Base-by-base conservation (phyloP, 2,797 vertebrate species). In the Tragelaphus eurycerus region DNA sequence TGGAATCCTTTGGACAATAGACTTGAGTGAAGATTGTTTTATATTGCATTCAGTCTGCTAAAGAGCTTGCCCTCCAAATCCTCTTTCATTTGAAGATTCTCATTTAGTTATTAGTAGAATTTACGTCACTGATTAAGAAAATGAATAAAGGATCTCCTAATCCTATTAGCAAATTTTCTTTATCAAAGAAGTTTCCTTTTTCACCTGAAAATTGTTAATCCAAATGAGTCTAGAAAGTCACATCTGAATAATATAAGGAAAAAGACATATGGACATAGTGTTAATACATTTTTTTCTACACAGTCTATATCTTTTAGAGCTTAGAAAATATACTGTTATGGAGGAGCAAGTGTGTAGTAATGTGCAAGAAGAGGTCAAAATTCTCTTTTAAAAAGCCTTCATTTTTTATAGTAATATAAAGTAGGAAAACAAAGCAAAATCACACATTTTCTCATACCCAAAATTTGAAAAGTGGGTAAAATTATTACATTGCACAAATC, bases 381-480 rank as follows among this genome's bases (percentile, higher is more conserved):
- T 64, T 85, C 11, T 8, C 34, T 76, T 86, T n/a, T 83, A 83
- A 84, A 60, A 89, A 27, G 4, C 8, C 54, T 92, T 50, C 3
- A 84, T n/a, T 90, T 84, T 85, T 34, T 7, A 29, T 2, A 90
- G 43, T 59, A 85, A 31, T 55, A 90, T 86, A 50, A 78, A 62
- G 48, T 92, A 79, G 55, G 43, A n/a, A 92, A 57, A 54, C 16
- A 89, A 84, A 96, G 59, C 17, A 59, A 91, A 96, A 89, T 92
- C 7, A 76, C 85, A 71, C 0, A 27, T 92, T 71, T 13, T 21
- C 17, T 9, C 31, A 60, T 6, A 83, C 7, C 31, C 46, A 9
- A 62, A 89, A 81, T 74, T 89, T 83, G n/a, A 97, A 57, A 71
- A 55, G 38, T 55, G 8, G 60, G 34, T 85, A 19, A n/a, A 55